Evolutionary conservation across 1,140 invertebrate species (phyloP), one percentile per base, ranked within the genome.

Genomic region (Conus betulinus): DNA sequence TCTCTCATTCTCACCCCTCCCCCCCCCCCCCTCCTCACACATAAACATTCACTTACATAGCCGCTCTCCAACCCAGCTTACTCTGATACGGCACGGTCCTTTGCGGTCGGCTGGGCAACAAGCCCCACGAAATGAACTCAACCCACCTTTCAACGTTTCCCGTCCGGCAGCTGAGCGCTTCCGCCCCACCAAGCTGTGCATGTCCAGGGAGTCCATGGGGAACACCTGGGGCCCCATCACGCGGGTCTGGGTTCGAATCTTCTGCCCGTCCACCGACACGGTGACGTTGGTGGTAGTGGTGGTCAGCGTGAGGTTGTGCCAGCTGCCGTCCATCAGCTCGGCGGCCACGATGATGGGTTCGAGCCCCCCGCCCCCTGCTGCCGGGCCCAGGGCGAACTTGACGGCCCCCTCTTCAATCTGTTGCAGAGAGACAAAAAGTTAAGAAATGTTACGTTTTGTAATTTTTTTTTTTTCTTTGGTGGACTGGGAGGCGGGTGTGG

Each of bases 241-340:
- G 63, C 71, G 57, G 86, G 83, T 51, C 55, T 57, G 52, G 55
- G 67, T 60, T 20, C 51, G 6, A 5, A 81, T 76, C 60, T 63
- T 88, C 87, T 76, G 82, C 51, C 23, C 39, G 84, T 25, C 89
- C 71, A 85, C 39, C 23, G 13, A 71, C 87, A 60, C 8, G n/a
- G 82, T 17, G 6, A 84, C 82, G 27, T 84, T 84, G 27, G 25
- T 60, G 53, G 71, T 89, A 57, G 84, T 88, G 3, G 91, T 81
- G 27, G 89, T 87, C 23, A 94, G 89, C 2, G 91, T 92, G 52
- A 91, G 90, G 89, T 94, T 93, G 81, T 93, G 93, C 93, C 93
- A 94, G 20, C 84, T 78, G 53, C 92, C 91, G 88, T 94, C 91
- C 55, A 88, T 76, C 10, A 94, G 79, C 4, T 63, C 23, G 3